phyloP scores from a whole-genome alignment of 2,888 invertebrate genomes.

The Hymenopus coronatus region DNA sequence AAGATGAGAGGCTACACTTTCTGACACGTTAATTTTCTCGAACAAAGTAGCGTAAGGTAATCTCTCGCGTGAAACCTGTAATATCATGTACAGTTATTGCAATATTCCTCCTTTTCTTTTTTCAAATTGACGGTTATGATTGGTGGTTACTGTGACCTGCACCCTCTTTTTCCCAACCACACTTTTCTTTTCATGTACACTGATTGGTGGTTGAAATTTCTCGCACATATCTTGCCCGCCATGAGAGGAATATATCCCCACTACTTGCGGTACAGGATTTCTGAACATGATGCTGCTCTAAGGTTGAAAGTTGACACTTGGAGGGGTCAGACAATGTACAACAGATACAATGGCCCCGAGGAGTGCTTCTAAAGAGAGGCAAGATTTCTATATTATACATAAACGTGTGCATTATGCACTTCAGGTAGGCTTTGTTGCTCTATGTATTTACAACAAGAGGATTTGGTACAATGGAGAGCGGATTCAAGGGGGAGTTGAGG shows the following conservation, averaged over 20 bases:
- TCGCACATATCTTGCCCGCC: not conserved
- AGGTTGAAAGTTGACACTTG: slow-evolving; percentile 13
- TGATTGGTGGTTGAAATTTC: slow-evolving; percentile 26
- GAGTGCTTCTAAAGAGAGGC: not conserved
- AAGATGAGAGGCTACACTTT: not conserved
- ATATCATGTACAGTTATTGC: not conserved
- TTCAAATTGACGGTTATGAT: slow-evolving; percentile 24
- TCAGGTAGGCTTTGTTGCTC: slow-evolving; percentile 11
- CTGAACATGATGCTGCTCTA: not conserved
- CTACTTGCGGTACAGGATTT: not conserved
- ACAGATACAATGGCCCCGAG: not conserved
- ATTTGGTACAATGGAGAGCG: slow-evolving; percentile 5
- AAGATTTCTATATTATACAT: not conserved
- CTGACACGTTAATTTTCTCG: slow-evolving; percentile 5
- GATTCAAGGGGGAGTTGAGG: not conserved
- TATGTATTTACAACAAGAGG: slow-evolving; percentile 10
- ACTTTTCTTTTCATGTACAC: slow-evolving; percentile 9
- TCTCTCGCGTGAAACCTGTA: not conserved
- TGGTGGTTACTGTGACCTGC: slow-evolving; percentile 14
- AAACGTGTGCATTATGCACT: slow-evolving; percentile 2
- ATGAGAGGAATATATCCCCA: not conserved
- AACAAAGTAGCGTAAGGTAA: not conserved
- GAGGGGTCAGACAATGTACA: not conserved
- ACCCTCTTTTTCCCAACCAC: not conserved
- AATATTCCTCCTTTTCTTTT: not conserved